Conservation (phyloP, 2,113 vertebrate species). For the Pseudonaja textilis region DNA sequence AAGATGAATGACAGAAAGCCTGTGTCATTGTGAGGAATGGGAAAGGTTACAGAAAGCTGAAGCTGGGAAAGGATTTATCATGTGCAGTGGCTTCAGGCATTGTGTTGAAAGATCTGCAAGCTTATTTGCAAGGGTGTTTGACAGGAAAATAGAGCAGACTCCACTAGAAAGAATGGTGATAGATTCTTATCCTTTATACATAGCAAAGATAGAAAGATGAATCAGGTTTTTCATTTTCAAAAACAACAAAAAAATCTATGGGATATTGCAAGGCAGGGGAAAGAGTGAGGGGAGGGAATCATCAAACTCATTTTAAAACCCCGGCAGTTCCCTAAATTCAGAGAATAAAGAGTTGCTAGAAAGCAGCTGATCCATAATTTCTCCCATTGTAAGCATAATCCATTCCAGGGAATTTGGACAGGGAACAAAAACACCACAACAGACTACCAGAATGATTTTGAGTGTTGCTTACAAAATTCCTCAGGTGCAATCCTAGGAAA, state of each 20-base stretch:
- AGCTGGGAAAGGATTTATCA: conserved; percentile 75
- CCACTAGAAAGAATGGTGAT: conserved; percentile 70
- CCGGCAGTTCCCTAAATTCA: conserved; percentile 58
- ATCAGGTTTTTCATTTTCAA: conserved; percentile 44
- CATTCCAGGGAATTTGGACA: conserved; percentile 26
- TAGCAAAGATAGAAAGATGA: conserved; percentile 74
- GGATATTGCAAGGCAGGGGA: conserved; percentile 56
- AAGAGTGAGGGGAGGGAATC: conserved; percentile 34
- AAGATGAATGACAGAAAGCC: conserved; percentile 81
- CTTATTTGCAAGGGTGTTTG: conserved; percentile 79
- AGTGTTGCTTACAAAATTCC: conserved; percentile 55
- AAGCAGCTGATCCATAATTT: conserved; percentile 53
- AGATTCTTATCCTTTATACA: conserved; percentile 73
- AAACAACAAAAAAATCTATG: conserved; percentile 46
- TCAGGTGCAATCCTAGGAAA: conserved; percentile 41
- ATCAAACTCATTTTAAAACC: conserved; percentile 62
- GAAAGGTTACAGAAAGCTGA: conserved; percentile 77
- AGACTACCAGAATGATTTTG: conserved; percentile 57
- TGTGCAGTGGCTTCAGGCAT: conserved; percentile 72
- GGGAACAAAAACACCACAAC: conserved; percentile 14
- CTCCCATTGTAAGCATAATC: conserved; percentile 48
- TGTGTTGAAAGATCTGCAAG: conserved; percentile 73
- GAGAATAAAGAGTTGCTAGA: conserved; percentile 62
- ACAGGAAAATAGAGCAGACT: conserved; percentile 68
- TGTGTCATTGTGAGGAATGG: conserved; percentile 77